Evolutionary conservation across 2,888 invertebrate genomes (phyloP), one percentile per base, ranked within the genome.

Genomic region (Aradus depressus): DNA sequence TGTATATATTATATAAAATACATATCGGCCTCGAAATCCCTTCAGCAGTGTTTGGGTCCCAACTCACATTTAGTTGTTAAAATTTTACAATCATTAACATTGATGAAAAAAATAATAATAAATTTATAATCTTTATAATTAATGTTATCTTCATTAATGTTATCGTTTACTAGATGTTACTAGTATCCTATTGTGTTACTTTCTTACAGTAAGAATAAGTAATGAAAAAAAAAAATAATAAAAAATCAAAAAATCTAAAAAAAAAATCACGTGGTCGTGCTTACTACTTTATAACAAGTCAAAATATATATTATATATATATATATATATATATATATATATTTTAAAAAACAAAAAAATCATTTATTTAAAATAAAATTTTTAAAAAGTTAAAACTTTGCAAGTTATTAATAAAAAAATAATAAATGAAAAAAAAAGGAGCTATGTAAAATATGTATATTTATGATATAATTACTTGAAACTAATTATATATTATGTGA

Each of bases 401-500:
- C 14, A 34, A 34, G 6, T 16, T 16, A 34, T 16, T 14, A 14
- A 34, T 18, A 16, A 16, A 34, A 34, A 34, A 34, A 3, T 34
- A 34, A 34, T n/a, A 16, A 16, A 16, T 23, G 37, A 32, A 43
- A 44, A 44, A 21, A 44, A 41, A 44, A 41, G 55, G 55, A 55
- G 55, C 55, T 55, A 53, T 55, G 55, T 55, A 53, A 52, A 44
- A 52, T 55, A 55, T 55, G 55, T 55, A 55, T 51, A 51, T 51
- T 51, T 47, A 45, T 41, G 38, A 51, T 45, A 45, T 51, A 52
- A 58, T 58, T 53, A 57, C 56, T 52, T 44, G 43, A 48, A 45
- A 43, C 51, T 54, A 50, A 50, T 55, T 54, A 53, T 55, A 55
- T 51, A 55, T 45, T 55, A 53, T 58, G 58, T 58, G 57, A 57